phyloP scores from a whole-genome alignment of 1,140 invertebrate species.

The Sipha flava region DNA sequence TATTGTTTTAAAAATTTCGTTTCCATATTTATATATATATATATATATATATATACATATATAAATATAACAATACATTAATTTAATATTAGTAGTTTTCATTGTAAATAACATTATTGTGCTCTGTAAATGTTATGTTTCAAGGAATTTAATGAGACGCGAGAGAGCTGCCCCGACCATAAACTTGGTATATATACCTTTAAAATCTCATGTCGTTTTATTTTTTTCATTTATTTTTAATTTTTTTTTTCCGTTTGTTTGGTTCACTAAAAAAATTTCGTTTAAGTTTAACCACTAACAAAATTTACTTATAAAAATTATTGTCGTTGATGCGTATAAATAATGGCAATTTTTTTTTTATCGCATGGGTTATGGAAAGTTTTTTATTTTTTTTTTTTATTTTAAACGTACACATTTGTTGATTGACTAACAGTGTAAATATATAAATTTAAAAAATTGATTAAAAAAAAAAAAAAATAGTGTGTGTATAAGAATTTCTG shows the following conservation, averaged over 20 bases:
- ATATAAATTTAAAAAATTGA: too few species aligned
- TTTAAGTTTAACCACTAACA: conserved; percentile 10
- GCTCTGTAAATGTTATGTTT: conserved; percentile 33
- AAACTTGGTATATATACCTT: conserved; percentile 28
- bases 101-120: conserved; percentile 33
- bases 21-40: not conserved
- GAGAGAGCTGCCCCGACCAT: conserved; percentile 32
- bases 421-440: not conserved
- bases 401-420: conserved; percentile 4
- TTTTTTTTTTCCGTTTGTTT: conserved; percentile 16
- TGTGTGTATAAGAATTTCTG: not conserved
- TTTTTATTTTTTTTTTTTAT: not conserved
- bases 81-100: conserved; percentile 25
- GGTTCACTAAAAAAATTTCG: not conserved
- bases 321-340: conserved; percentile 25
- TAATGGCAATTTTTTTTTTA: conserved; percentile 27
- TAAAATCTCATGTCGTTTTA: conserved; percentile 26
- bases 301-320: not conserved
- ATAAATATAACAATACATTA: not conserved
- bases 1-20: not conserved
- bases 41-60: not conserved
- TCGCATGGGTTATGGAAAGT: conserved; percentile 30
- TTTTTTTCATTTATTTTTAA: not conserved
- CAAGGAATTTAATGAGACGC: conserved; percentile 31
- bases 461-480: not conserved